Evolutionary conservation across 2,113 vertebrate genomes (phyloP).

Genomic region (Limanda limanda): DNA sequence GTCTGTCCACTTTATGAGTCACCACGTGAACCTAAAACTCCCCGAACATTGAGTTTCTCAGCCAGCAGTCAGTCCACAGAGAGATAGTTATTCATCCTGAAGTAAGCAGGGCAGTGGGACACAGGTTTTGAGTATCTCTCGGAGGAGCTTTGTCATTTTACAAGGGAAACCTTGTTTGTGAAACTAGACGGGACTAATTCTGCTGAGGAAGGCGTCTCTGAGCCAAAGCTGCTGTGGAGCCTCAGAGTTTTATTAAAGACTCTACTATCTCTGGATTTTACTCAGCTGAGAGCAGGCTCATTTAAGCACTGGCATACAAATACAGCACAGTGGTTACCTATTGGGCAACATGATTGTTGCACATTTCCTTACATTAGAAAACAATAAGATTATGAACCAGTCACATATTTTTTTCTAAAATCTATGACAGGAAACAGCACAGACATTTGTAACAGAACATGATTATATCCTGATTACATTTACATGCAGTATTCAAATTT

Average conservation of each 20-base stretch:
- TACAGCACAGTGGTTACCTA: not conserved
- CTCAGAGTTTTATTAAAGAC: not conserved
- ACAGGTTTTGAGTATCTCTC: not conserved
- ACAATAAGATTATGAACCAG: no score
- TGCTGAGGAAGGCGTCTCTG: not conserved
- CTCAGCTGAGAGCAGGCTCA: not conserved
- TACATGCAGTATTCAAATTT: no score
- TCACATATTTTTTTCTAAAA: no score
- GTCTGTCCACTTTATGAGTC: not conserved
- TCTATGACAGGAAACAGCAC: no score
- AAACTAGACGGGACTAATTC: not conserved
- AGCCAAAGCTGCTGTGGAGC: not conserved
- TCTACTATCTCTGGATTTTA: not conserved
- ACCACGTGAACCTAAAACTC: not conserved
- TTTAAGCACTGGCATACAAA: not conserved
- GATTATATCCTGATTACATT: no score
- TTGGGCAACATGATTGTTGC: not conserved
- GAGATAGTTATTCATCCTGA: not conserved
- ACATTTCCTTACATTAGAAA: no score
- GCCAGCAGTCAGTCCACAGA: not conserved
- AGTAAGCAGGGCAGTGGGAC: conserved; percentile 5
- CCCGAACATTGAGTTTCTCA: not conserved
- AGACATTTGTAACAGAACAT: no score
- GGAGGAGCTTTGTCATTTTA: not conserved
- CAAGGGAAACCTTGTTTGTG: not conserved